Evolutionary conservation across 2,888 invertebrate genomes (phyloP), one percentile per base, ranked within the genome.

Genomic region (Folsomia manolachei): DNA sequence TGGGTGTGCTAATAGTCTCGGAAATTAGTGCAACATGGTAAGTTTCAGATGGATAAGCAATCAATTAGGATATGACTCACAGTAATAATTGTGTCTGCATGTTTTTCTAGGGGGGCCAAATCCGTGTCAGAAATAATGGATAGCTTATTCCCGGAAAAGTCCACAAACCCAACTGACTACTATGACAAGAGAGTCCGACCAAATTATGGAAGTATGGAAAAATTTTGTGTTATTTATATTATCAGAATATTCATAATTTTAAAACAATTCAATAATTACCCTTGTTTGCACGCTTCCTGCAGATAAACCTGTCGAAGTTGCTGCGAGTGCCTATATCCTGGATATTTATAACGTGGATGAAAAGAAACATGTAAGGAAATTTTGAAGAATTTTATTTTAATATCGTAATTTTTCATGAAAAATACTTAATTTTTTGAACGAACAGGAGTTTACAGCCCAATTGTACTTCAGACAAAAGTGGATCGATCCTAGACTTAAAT

Each of bases 311-410:
- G n/a, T n/a, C n/a, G n/a, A n/a, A n/a, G 66, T 76, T 1, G 25
- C 14, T 1, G 27, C 76, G n/a, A 73, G 71, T 24, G 71, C 63
- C 9, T 51, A 39, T 9, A n/a, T 78, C 2, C 19, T 73, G 65
- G 78, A 78, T 27, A 70, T 77, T 1, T 78, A 75, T 53, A 73
- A 75, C 56, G 69, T 78, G 53, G 76, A 78, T 68, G 78, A 78
- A 66, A 61, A 69, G 2, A 75, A 70, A 7, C 78, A 78, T 66
- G 78, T 78, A 70, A 69, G 68, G n/a, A 39, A 62, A 53, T 61
- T 21, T 21, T 60, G 21, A 24, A 39, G 39, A 39, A 39, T 39
- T 4, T 14, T 39, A 39, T 64, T 1, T 24, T 23, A 23, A 21
- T 24, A 53, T 53, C 23, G 11, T n/a, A 24, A 69, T 24, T 39